Evolutionary conservation across 2,113 vertebrate species (phyloP).

Genomic region (Tetrao urogallus): DNA sequence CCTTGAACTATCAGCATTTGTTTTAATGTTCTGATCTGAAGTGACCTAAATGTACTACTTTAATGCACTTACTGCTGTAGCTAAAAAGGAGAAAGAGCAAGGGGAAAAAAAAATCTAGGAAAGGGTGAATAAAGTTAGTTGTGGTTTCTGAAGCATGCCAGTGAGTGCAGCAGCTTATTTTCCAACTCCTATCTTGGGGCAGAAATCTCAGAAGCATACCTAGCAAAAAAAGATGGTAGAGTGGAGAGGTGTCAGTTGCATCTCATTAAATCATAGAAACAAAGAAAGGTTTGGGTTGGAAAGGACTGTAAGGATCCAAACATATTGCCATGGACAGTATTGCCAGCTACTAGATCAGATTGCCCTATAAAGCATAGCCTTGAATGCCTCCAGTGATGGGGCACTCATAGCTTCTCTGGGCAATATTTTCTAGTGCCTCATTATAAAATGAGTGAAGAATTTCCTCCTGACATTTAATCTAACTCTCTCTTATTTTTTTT

Average conservation of each 20-base stretch:
- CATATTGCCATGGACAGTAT: no score
- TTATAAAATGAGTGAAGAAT: not conserved
- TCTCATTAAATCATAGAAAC: not conserved
- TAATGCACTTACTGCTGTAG: constrained; percentile 66
- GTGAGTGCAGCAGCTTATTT: not conserved
- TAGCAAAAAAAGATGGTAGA: not conserved
- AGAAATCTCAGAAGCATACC: not conserved
- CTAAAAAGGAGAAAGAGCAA: constrained; percentile 10
- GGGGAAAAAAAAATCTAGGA: not conserved
- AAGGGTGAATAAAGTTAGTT: not conserved
- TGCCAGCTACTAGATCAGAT: not conserved
- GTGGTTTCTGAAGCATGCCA: not conserved
- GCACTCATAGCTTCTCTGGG: not conserved
- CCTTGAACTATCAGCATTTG: constrained; percentile 88
- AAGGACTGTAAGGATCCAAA: not conserved
- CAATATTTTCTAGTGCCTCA: not conserved
- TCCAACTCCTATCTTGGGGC: fast-evolving
- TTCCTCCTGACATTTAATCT: not conserved
- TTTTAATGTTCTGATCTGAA: constrained; percentile 83
- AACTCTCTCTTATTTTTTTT: not conserved
- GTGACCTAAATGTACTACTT: constrained; percentile 81
- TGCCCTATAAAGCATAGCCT: not conserved
- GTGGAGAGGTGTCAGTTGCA: fast-evolving
- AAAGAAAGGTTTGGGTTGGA: not conserved
- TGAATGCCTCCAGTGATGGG: not conserved